Evolutionary conservation across 1,140 invertebrate genomes (phyloP).

Genomic region (Zophobas morio): DNA sequence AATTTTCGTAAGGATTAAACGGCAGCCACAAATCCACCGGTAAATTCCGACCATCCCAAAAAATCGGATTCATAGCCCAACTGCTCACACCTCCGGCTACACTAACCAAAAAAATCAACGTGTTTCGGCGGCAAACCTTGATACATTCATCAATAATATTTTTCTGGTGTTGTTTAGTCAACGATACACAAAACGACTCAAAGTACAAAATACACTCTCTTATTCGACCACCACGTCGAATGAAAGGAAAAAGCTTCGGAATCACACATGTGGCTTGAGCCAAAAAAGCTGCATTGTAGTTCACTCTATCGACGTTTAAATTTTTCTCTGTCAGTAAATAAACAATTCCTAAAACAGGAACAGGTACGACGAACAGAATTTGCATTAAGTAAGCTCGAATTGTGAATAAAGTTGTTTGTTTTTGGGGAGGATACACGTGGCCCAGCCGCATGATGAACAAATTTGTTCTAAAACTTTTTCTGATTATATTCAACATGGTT

Average conservation of each 20-base stretch:
- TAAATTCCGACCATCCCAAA: slow-evolving; percentile 1
- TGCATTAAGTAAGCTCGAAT: not conserved
- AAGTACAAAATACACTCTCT: not conserved
- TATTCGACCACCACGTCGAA: not conserved
- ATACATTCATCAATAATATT: not conserved
- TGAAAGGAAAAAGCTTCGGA: not conserved
- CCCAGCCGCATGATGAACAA: not conserved
- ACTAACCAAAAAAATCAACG: not conserved
- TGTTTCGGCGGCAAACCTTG: not conserved
- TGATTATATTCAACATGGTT: too few relatives aligned
- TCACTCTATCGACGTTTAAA: not conserved
- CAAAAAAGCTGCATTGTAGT: slow-evolving; percentile 5
- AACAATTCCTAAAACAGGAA: not conserved
- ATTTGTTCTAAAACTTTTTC: not conserved
- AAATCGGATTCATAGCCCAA: not conserved
- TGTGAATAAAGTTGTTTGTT: not conserved
- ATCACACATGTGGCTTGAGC: not conserved
- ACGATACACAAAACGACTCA: not conserved
- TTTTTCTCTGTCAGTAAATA: not conserved
- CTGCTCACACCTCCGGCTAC: not conserved
- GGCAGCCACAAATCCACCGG: slow-evolving; percentile 17
- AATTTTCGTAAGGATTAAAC: not conserved
- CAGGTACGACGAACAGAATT: not conserved
- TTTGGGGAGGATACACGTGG: not conserved
- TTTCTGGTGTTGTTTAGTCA: not conserved